Percentiles rank a stretch among this genome's conserved stretches.
Conservation (phyloP, 2,888 invertebrate genomes). For the Oeneis ivallda region DNA sequence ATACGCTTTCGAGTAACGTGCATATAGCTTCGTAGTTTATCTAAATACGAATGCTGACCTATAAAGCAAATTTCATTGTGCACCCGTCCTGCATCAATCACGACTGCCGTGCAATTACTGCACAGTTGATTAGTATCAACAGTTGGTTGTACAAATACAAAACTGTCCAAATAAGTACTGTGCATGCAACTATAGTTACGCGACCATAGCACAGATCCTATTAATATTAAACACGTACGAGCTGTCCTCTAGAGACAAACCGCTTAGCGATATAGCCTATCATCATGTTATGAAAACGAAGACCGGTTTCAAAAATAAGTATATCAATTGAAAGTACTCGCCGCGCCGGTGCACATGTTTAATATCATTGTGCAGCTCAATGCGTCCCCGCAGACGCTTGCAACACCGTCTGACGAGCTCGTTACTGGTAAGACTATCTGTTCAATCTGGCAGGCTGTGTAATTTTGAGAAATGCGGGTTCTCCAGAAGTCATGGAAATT, state of each 20-base stretch:
- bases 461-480: constrained; percentile 14
- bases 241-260: constrained; percentile 34
- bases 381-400: constrained; percentile 50
- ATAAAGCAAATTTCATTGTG: constrained; percentile 21
- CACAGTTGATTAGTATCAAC: constrained; percentile 30
- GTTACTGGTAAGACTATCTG: constrained; percentile 45
- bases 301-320: constrained; percentile 73
- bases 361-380: constrained; percentile 71
- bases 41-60: constrained; percentile 24
- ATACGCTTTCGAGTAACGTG: constrained; percentile 2
- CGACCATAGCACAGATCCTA: constrained; percentile 15
- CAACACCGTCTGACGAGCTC: constrained; percentile 49
- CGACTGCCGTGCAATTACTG: constrained; percentile 15
- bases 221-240: constrained; percentile 23
- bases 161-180: constrained; percentile 21
- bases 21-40: constrained; percentile 8
- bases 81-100: constrained; percentile 19
- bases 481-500: constrained; percentile 7
- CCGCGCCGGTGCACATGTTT: constrained; percentile 57
- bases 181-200: constrained; percentile 8
- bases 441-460: constrained; percentile 32
- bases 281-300: constrained; percentile 72
- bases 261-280: constrained; percentile 42
- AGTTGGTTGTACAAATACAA: constrained; percentile 21
- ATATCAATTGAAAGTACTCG: constrained; percentile 77